Percentiles rank a stretch among this genome's conserved stretches.
phyloP scores from a whole-genome alignment of 2,797 vertebrate species.

The Bryconaethiops microstoma region DNA sequence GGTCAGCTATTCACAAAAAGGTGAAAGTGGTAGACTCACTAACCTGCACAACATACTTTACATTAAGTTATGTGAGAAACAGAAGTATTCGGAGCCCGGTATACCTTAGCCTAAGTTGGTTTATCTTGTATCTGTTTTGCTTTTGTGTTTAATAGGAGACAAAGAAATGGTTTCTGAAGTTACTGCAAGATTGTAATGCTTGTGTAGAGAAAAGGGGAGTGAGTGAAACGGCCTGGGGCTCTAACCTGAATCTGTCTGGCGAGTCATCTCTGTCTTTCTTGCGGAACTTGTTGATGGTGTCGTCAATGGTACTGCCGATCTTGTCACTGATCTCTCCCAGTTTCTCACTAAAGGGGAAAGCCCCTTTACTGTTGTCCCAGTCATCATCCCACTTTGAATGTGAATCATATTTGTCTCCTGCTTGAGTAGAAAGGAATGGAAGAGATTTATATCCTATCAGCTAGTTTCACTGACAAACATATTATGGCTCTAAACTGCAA shows the following conservation, averaged over 20 bases:
- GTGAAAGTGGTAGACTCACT: background rate
- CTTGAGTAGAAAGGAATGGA: constrained; percentile 37
- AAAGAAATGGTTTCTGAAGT: background rate
- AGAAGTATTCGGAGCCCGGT: background rate
- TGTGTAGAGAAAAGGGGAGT: background rate
- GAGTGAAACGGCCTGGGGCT: constrained; percentile 30
- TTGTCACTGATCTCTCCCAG: constrained; percentile 95
- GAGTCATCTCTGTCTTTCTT: constrained; percentile 96
- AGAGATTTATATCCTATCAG: background rate
- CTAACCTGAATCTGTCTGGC: constrained; percentile 92
- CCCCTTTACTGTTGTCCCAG: constrained; percentile 90
- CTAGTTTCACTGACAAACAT: background rate
- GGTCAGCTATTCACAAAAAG: background rate
- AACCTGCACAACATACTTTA: background rate
- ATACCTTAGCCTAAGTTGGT: background rate
- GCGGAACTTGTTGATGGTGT: constrained; percentile 95
- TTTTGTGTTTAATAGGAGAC: background rate
- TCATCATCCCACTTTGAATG: constrained; percentile 94
- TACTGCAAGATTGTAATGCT: background rate
- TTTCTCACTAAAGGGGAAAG: constrained; percentile 96
- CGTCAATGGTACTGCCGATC: constrained; percentile 97
- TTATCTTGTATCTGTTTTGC: background rate
- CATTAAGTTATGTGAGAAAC: too few relatives aligned
- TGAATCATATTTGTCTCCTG: constrained; percentile 87
- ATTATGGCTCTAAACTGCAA: too few relatives aligned